Conservation (phyloP, 2,113 vertebrate species). For the Python bivittatus region DNA sequence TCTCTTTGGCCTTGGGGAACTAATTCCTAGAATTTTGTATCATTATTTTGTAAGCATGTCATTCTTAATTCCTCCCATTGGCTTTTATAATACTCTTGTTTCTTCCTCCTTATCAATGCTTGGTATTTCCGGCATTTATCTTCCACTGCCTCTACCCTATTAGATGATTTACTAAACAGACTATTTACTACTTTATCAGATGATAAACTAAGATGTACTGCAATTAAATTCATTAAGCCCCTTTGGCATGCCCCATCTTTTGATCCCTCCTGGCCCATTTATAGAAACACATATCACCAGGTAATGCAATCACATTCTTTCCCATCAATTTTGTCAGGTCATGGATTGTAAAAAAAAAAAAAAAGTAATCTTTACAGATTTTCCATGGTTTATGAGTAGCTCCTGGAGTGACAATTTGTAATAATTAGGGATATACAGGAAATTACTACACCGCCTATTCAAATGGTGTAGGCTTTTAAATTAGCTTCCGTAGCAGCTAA, state of each 20-base stretch:
- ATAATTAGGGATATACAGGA: background rate
- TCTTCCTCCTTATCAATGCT: background rate
- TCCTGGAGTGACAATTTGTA: background rate
- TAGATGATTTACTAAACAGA: background rate
- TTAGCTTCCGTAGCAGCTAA: conserved; percentile 17
- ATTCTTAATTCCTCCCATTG: background rate
- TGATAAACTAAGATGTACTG: background rate
- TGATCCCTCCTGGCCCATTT: background rate
- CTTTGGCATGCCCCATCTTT: background rate
- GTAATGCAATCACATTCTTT: background rate
- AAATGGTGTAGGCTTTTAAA: background rate
- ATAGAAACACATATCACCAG: background rate
- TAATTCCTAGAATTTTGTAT: background rate
- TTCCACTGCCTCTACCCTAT: background rate
- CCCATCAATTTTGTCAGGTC: background rate
- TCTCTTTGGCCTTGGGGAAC: background rate
- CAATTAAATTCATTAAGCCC: background rate
- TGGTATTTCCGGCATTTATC: background rate
- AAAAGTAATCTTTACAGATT: background rate
- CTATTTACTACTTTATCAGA: too few relatives aligned
- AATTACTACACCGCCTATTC: background rate
- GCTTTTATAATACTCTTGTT: background rate
- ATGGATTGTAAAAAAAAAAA: background rate
- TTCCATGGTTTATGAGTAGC: background rate
- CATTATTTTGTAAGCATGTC: background rate